Percentiles rank a stretch among this genome's conserved stretches.
phyloP scores from a whole-genome alignment of 2,888 invertebrate genomes.

The Ophion costatus region DNA sequence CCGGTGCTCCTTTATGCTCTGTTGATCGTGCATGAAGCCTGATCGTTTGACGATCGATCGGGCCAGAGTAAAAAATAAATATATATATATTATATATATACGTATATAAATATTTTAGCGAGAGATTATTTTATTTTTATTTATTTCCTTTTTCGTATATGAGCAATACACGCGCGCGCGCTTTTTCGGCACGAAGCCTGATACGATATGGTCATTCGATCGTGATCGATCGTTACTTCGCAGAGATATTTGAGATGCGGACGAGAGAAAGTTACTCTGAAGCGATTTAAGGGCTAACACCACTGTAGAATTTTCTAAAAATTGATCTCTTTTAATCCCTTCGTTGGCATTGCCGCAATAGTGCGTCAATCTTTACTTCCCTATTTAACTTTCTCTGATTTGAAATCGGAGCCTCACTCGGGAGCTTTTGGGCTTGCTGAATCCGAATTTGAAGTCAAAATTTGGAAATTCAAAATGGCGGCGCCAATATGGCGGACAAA shows the following conservation, averaged over 20 bases:
- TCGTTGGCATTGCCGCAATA: too few relatives aligned
- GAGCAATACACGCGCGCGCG: slow-evolving; percentile 53
- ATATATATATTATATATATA: slow-evolving; percentile 1
- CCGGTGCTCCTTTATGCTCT: slow-evolving; percentile 57
- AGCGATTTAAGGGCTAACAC: slow-evolving; percentile 8
- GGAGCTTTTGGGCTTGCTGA: too few relatives aligned
- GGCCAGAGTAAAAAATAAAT: background rate
- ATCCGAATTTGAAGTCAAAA: too few relatives aligned
- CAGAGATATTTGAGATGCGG: slow-evolving; percentile 29
- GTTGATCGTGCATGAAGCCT: slow-evolving; percentile 28
- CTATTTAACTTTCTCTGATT: too few relatives aligned
- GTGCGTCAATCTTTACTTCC: too few relatives aligned
- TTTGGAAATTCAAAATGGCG: too few relatives aligned
- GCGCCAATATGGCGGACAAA: too few relatives aligned
- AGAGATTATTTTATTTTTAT: slow-evolving; percentile 9
- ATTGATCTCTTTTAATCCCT: too few relatives aligned
- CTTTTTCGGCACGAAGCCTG: slow-evolving; percentile 26
- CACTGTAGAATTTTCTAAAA: too few relatives aligned
- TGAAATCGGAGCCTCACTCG: too few relatives aligned
- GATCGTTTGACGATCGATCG: slow-evolving; percentile 7
- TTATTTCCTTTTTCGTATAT: slow-evolving; percentile 42
- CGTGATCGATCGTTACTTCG: slow-evolving; percentile 23
- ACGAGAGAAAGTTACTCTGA: background rate
- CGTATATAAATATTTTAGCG: slow-evolving; percentile 27
- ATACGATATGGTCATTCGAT: slow-evolving; percentile 3